phyloP scores from a whole-genome alignment of 2,797 vertebrate species.

The Telmatherina bonti region DNA sequence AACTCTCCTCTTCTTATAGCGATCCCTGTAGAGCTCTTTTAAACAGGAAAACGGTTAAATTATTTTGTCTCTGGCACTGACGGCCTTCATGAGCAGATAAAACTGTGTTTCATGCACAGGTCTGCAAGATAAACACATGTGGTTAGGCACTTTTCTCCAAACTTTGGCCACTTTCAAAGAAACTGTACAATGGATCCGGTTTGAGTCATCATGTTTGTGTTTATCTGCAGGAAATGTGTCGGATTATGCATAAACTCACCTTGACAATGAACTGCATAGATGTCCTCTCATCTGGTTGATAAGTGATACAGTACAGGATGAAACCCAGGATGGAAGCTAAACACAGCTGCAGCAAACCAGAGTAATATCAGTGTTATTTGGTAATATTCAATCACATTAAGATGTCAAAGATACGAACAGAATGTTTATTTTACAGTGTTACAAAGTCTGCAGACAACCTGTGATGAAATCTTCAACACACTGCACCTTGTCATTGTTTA shows the following conservation, averaged over 20 bases:
- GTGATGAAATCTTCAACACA: background rate
- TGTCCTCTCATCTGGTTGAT: conserved; percentile 90
- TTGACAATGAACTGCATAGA: conserved; percentile 91
- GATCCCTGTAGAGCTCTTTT: conserved; percentile 44
- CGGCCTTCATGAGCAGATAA: background rate
- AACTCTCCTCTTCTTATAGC: conserved; percentile 26
- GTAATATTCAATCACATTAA: conserved; percentile 8
- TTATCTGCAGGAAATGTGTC: background rate
- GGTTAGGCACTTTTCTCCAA: background rate
- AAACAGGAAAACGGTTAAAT: conserved; percentile 34
- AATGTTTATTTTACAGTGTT: background rate
- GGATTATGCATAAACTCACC: conserved; percentile 77
- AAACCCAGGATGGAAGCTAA: conserved; percentile 90
- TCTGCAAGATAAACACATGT: background rate
- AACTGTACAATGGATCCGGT: background rate
- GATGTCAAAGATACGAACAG: conserved; percentile 5
- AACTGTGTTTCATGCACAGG: conserved; percentile 23
- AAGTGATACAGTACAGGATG: conserved; percentile 90
- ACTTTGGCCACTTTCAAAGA: conserved; percentile 4
- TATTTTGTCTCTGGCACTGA: conserved; percentile 18
- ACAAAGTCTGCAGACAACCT: background rate
- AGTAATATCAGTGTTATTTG: conserved; percentile 6
- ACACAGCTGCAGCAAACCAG: conserved; percentile 85
- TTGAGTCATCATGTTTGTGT: conserved; percentile 2
- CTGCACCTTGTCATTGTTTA: background rate